A percentile compares a stretch with the other conserved stretches of the same genome.
Conservation (phyloP, 2,888 invertebrate species). For the Hyposoter didymator region DNA sequence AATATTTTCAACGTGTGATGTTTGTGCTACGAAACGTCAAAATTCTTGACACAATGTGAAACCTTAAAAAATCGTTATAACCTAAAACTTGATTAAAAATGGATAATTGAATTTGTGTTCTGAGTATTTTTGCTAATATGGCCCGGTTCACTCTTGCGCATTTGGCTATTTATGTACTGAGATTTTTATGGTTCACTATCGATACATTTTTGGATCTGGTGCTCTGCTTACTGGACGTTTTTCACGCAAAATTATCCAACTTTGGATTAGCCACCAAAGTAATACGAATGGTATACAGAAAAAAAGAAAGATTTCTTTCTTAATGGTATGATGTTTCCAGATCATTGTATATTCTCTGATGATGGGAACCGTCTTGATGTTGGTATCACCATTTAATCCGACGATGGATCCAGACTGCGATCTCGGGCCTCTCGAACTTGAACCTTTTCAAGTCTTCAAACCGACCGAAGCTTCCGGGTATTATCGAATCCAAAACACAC, state of each 20-base stretch:
- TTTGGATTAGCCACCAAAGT: slow-evolving; percentile 46
- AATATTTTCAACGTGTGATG: too few relatives aligned
- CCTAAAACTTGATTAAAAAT: slow-evolving; percentile 31
- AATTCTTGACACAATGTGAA: slow-evolving; percentile 18
- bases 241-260: slow-evolving; percentile 41
- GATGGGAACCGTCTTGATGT: slow-evolving; percentile 60
- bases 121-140: slow-evolving; percentile 17
- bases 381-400: slow-evolving; percentile 54
- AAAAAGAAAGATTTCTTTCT: neutral
- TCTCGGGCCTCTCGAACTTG: slow-evolving; percentile 47
- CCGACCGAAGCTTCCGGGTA: slow-evolving; percentile 29
- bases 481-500: slow-evolving; percentile 1
- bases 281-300: slow-evolving; percentile 13
- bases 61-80: slow-evolving; percentile 10
- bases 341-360: slow-evolving; percentile 44
- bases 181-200: slow-evolving; percentile 54
- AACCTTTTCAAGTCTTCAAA: slow-evolving; percentile 55
- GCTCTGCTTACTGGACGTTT: slow-evolving; percentile 42
- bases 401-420: slow-evolving; percentile 12
- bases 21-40: slow-evolving; percentile 7
- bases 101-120: neutral
- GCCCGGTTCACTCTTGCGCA: slow-evolving; percentile 37
- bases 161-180: slow-evolving; percentile 45
- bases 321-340: slow-evolving; percentile 41
- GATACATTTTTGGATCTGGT: slow-evolving; percentile 51